Evolutionary conservation across 2,797 vertebrate genomes (phyloP).

Genomic region (Crocidura indochinensis): DNA sequence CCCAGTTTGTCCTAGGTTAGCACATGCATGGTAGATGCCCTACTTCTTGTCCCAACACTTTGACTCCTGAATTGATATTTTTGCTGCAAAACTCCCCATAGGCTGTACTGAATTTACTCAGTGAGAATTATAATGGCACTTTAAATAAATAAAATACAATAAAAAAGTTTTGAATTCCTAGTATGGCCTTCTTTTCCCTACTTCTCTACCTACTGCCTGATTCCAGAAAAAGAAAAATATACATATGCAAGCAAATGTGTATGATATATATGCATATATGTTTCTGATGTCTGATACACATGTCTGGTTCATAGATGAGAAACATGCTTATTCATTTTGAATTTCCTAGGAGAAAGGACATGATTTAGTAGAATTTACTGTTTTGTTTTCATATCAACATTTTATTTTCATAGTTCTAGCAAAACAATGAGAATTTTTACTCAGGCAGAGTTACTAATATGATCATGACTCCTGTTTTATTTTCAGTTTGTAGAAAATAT

Average conservation of each 20-base stretch:
- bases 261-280: constrained; percentile 19
- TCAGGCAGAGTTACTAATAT: no score
- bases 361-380: constrained; percentile 67
- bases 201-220: constrained; percentile 35
- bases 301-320: constrained; percentile 30
- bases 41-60: no score
- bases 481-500: constrained; percentile 81
- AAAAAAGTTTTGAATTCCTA: neutral
- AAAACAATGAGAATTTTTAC: no score
- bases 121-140: constrained; percentile 19
- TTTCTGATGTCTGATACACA: constrained; percentile 28
- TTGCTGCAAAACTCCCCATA: neutral
- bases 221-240: constrained; percentile 44
- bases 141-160: no score
- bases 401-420: no score
- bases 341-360: constrained; percentile 69
- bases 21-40: no score
- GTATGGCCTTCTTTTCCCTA: neutral
- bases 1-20: no score
- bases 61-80: no score
- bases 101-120: neutral
- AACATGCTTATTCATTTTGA: constrained; percentile 16
- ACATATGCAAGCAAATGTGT: constrained; percentile 4
- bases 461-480: constrained; percentile 59
- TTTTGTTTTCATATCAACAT: constrained; percentile 75